Conservation (phyloP, 2,888 invertebrate species). For the Drosophila melanosoma region DNA sequence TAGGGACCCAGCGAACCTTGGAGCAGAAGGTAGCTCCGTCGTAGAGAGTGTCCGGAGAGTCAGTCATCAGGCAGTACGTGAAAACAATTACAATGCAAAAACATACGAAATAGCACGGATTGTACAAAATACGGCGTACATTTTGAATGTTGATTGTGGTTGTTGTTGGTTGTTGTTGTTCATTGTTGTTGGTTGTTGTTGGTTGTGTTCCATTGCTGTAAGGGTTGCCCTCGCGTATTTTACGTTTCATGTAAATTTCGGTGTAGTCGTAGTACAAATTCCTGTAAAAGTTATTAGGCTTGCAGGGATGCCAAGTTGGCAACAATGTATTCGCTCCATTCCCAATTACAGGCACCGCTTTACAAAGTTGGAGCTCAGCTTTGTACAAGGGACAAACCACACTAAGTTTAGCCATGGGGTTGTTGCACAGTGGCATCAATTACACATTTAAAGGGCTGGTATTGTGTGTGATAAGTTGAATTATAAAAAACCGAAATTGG, state of each 20-base stretch:
- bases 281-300: constrained; percentile 83
- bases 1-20: constrained; percentile 63
- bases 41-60: neutral
- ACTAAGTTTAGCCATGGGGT: neutral
- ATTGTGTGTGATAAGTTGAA: neutral
- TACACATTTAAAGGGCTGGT: neutral
- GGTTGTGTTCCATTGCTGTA: constrained; percentile 38
- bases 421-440: constrained; percentile 24
- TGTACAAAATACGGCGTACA: neutral
- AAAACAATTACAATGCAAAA: constrained; percentile 35
- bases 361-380: constrained; percentile 42
- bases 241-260: constrained; percentile 67
- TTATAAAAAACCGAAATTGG: neutral
- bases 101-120: constrained; percentile 20
- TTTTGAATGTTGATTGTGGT: constrained; percentile 5
- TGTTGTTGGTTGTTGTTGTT: neutral
- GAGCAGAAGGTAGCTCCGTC: constrained; percentile 35
- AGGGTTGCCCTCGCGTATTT: constrained; percentile 58
- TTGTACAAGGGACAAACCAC: neutral
- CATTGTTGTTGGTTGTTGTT: neutral
- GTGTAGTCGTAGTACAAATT: constrained; percentile 79
- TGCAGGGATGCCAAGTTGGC: constrained; percentile 55
- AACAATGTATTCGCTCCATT: constrained; percentile 38
- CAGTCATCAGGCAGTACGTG: neutral
- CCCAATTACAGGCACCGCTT: constrained; percentile 23